phyloP scores from a whole-genome alignment of 2,888 invertebrate genomes.

The Pollenia angustigena region DNA sequence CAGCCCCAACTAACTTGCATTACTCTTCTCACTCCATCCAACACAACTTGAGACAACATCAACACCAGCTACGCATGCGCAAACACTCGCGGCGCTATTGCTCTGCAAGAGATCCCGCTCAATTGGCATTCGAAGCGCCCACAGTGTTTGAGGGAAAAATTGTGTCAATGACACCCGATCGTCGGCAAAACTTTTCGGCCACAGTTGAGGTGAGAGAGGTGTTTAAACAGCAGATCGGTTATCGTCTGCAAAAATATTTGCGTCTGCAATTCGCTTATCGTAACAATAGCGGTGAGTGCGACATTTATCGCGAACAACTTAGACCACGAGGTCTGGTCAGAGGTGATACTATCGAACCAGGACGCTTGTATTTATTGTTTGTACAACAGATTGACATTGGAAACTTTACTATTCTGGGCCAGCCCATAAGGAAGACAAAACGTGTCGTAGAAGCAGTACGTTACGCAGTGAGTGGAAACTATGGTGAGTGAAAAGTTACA shows the following conservation, averaged over 20 bases:
- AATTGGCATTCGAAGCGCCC: constrained; percentile 87
- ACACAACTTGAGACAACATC: constrained; percentile 74
- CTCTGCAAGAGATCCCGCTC: constrained; percentile 87
- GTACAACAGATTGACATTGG: constrained; percentile 83
- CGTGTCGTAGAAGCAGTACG: constrained; percentile 82
- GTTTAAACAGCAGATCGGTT: constrained; percentile 86
- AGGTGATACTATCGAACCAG: constrained; percentile 83
- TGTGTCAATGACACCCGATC: constrained; percentile 86
- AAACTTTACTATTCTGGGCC: constrained; percentile 84
- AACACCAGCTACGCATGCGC: constrained; percentile 75
- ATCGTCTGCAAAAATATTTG: constrained; percentile 81
- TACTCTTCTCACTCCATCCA: constrained; percentile 33
- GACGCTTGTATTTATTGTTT: constrained; percentile 83
- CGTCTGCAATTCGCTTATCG: constrained; percentile 83
- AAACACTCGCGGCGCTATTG: constrained; percentile 84
- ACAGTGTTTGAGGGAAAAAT: constrained; percentile 89
- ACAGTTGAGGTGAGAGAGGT: constrained; percentile 88
- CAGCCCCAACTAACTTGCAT: constrained; percentile 55
- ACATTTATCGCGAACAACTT: constrained; percentile 83
- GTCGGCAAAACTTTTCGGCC: constrained; percentile 87
- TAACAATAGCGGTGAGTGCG: constrained; percentile 83
- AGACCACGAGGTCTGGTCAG: constrained; percentile 82
- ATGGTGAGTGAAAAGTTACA: constrained; percentile 83
- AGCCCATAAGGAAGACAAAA: constrained; percentile 82
- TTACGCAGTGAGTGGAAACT: constrained; percentile 84